Evolutionary conservation across 2,888 invertebrate species (phyloP), one percentile per base, ranked within the genome.

Genomic region (Ethmia dodecea): DNA sequence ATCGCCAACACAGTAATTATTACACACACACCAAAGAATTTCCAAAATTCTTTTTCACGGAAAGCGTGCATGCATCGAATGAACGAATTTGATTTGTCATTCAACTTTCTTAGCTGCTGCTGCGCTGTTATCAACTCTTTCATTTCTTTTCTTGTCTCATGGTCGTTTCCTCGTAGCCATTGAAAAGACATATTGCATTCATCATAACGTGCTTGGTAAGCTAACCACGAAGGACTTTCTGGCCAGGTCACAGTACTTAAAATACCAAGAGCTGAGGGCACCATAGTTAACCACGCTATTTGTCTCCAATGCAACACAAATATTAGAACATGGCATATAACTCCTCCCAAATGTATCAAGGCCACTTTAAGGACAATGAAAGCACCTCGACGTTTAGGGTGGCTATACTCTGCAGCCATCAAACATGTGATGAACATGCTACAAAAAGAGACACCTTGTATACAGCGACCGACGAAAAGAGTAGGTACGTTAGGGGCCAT

Each of bases 181-280:
- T 44, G 37, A 9, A 50, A 50, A 1, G 45, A 31, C 0, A 5
- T 28, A 9, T 28, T 10, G 14, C 51, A 35, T 6, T 50, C 51
- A 30, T 50, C 47, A 27, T 28, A 47, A 5, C 48, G 33, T 9
- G 48, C 50, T 31, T 42, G 43, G 13, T 45, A 50, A 5, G 50
- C 50, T 8, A 51, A 18, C 50, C 47, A 51, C 5, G 40, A 33
- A 3, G 50, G 50, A 13, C 50, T 51, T 29, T 51, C 48, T 4
- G 51, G 51, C 51, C 45, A 50, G 0, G 28, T 11, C 9, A 37
- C 3, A 3, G 48, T 51, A 5, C 37, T 37, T 3, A 42, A 3
- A 3, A 32, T 14, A 14, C 40, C 42, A n/a, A 50, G 18, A 2
- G 37, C 40, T n/a, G 51, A 31, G 22, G 51, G 42, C 5, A 45